A percentile compares a stretch with the other conserved stretches of the same genome.
Evolutionary conservation across 2,113 vertebrate genomes (phyloP).

Genomic region (Gambusia affinis): DNA sequence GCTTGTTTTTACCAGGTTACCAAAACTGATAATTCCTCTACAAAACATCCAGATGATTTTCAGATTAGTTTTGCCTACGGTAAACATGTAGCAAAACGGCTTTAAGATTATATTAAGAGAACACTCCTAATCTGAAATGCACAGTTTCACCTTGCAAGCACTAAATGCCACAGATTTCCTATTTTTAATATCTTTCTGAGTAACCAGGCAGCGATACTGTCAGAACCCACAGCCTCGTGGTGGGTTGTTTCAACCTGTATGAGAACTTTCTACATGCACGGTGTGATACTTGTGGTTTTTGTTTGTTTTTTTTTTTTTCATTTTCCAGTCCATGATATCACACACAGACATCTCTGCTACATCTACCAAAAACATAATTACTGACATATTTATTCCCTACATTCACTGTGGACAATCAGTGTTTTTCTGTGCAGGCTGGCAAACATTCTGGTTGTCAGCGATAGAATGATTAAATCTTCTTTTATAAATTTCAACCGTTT

Average conservation of each 20-base stretch:
- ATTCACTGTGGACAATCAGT: slow-evolving; percentile 50
- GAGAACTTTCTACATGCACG: slow-evolving; percentile 15
- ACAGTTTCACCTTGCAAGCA: slow-evolving; percentile 5
- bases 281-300: slow-evolving; percentile 16
- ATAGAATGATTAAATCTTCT: background rate
- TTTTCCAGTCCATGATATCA: slow-evolving; percentile 36
- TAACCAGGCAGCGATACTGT: background rate
- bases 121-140: too few relatives aligned
- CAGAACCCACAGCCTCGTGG: background rate
- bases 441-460: background rate
- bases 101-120: too few relatives aligned
- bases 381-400: slow-evolving; percentile 59
- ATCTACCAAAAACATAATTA: slow-evolving; percentile 17
- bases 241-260: slow-evolving; percentile 11
- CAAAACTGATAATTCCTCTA: too few relatives aligned
- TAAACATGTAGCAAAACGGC: too few relatives aligned
- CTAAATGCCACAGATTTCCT: background rate
- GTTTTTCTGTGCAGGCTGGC: slow-evolving; percentile 21
- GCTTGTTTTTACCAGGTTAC: too few relatives aligned
- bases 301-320: background rate
- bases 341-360: slow-evolving; percentile 16
- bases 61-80: too few relatives aligned
- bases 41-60: too few relatives aligned
- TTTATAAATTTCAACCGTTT: background rate
- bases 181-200: background rate